Evolutionary conservation across 2,888 invertebrate species (phyloP).

Genomic region (Papilio gigon): DNA sequence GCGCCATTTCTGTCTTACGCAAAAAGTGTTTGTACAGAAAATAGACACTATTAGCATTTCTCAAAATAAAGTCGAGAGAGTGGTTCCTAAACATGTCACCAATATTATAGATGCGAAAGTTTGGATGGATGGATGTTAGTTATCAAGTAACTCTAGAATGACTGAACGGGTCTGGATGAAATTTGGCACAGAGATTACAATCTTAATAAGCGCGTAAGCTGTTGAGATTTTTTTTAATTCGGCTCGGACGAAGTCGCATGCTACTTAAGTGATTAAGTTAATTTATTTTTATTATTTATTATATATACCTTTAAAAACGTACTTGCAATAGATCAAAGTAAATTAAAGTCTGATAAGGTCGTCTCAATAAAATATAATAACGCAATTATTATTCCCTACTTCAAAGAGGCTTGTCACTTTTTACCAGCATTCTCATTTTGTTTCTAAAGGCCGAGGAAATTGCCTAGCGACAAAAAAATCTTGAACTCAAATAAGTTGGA

Average conservation of each 20-base stretch:
- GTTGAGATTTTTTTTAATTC: too few relatives aligned
- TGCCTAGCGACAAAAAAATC: conserved; percentile 6
- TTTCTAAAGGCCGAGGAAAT: conserved; percentile 9
- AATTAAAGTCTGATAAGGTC: conserved; percentile 11
- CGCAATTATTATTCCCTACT: conserved; percentile 13
- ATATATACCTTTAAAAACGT: neutral
- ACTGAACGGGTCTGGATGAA: too few relatives aligned
- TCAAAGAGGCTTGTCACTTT: conserved; percentile 9
- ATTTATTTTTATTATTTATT: neutral
- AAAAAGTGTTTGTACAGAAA: neutral
- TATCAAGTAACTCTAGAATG: too few relatives aligned
- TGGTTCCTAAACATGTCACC: too few relatives aligned
- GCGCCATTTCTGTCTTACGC: neutral
- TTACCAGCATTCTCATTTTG: conserved; percentile 7
- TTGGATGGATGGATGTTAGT: too few relatives aligned
- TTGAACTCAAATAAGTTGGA: neutral
- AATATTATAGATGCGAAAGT: too few relatives aligned
- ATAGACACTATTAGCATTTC: too few relatives aligned
- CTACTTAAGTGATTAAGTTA: too few relatives aligned
- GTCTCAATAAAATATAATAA: conserved; percentile 13
- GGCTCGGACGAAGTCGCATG: too few relatives aligned
- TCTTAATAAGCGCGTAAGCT: too few relatives aligned
- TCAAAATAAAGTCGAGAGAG: too few relatives aligned
- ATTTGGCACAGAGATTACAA: too few relatives aligned
- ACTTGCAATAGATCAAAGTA: conserved; percentile 8